Conservation (phyloP, 2,888 invertebrate species). For the Gari tellinella region DNA sequence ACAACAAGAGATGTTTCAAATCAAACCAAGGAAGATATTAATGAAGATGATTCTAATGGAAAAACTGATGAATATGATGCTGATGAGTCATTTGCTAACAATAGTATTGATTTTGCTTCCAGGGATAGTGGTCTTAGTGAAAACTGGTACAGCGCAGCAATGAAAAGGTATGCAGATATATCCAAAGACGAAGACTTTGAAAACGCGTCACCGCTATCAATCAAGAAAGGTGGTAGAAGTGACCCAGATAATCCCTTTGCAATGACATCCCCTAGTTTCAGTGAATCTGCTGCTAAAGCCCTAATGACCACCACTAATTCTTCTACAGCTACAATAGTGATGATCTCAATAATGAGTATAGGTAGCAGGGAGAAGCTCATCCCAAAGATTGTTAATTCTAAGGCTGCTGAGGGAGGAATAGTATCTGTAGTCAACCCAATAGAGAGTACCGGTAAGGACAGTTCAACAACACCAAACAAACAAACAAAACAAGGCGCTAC, state of each 20-base stretch:
- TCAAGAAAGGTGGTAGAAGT: slow-evolving; percentile 45
- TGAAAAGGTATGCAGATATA: slow-evolving; percentile 28
- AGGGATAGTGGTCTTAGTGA: slow-evolving; percentile 18
- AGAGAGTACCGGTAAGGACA: slow-evolving; percentile 7
- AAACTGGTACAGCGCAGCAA: slow-evolving; percentile 31
- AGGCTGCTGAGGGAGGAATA: slow-evolving; percentile 57
- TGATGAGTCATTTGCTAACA: slow-evolving; percentile 6
- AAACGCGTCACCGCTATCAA: not conserved
- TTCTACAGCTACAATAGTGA: slow-evolving; percentile 71
- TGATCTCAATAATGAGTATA: slow-evolving; percentile 74
- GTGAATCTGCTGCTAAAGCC: slow-evolving; percentile 72
- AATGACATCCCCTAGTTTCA: slow-evolving; percentile 74
- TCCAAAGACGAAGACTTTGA: slow-evolving; percentile 9
- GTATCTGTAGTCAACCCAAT: slow-evolving; percentile 54
- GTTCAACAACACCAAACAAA: not conserved
- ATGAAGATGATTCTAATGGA: no score
- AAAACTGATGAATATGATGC: slow-evolving; percentile 8
- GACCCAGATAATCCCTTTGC: slow-evolving; percentile 63
- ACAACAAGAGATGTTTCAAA: no score
- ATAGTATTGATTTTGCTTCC: slow-evolving; percentile 14
- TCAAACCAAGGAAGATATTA: no score
- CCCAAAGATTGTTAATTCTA: slow-evolving; percentile 48
- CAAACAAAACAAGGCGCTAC: not conserved
- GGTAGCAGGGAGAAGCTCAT: slow-evolving; percentile 48
- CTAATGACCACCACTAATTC: slow-evolving; percentile 74